phyloP scores from a whole-genome alignment of 2,113 vertebrate genomes.

The Glareola pratincola region DNA sequence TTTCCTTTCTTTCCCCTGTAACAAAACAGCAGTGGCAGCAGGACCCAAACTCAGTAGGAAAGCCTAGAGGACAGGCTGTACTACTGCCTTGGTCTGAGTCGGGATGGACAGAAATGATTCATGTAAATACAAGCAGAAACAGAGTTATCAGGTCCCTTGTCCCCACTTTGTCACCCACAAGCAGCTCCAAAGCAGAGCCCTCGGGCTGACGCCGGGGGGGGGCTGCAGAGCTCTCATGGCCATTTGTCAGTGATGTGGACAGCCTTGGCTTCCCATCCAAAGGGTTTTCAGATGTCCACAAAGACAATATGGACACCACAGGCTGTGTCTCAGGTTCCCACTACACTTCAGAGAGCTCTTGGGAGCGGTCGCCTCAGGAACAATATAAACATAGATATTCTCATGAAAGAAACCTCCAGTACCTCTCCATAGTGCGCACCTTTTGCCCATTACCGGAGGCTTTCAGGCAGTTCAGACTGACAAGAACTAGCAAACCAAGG shows the following conservation, averaged over 20 bases:
- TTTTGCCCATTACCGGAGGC: background rate
- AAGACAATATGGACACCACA: background rate
- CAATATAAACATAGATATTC: background rate
- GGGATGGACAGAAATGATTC: background rate
- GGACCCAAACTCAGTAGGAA: background rate
- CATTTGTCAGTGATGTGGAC: background rate
- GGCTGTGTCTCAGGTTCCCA: background rate
- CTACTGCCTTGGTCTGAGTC: background rate
- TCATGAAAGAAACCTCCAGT: background rate
- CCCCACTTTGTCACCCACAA: background rate
- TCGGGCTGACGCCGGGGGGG: rapidly evolving
- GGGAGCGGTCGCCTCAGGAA: background rate
- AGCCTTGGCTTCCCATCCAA: background rate
- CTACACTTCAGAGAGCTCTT: background rate
- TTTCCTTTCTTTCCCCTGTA: background rate
- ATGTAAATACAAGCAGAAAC: background rate
- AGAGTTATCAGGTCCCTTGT: background rate
- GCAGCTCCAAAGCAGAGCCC: background rate
- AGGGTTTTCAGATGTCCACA: background rate
- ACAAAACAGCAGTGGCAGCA: background rate
- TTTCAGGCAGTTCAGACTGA: background rate
- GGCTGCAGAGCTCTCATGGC: background rate
- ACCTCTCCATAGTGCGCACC: background rate
- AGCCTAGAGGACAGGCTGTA: background rate
- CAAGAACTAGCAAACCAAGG: background rate